phyloP scores from a whole-genome alignment of 2,888 invertebrate species.

The Sacculina carcini region DNA sequence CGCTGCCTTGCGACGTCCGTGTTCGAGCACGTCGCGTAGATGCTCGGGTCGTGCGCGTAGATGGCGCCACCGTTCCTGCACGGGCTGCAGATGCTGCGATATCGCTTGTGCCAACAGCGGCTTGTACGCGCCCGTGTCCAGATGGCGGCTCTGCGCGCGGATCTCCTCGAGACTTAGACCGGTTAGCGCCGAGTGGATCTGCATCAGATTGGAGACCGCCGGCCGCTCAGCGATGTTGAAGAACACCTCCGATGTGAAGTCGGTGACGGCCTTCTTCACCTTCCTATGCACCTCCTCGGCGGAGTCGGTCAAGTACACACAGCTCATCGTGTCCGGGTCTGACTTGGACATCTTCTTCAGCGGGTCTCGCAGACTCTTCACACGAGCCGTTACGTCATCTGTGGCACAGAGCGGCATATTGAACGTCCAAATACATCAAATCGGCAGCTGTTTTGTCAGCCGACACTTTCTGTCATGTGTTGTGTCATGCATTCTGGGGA shows the following conservation, averaged over 20 bases:
- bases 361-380: constrained; percentile 64
- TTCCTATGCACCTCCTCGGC: constrained; percentile 39
- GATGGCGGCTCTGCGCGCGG: constrained; percentile 31
- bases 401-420: not conserved
- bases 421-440: constrained; percentile 7
- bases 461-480: no score
- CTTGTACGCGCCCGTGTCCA: constrained; percentile 59
- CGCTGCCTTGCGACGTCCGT: constrained; percentile 36
- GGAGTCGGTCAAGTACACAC: constrained; percentile 51
- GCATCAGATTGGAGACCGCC: constrained; percentile 68
- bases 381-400: constrained; percentile 17
- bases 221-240: constrained; percentile 51
- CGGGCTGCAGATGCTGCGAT: constrained; percentile 38
- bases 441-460: no score
- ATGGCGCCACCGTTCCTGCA: constrained; percentile 30
- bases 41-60: constrained; percentile 33
- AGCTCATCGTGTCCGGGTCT: constrained; percentile 42
- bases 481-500: no score
- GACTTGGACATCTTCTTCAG: constrained; percentile 95
- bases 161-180: constrained; percentile 38
- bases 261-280: constrained; percentile 68
- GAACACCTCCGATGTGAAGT: constrained; percentile 53
- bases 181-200: constrained; percentile 47
- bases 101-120: constrained; percentile 40
- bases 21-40: constrained; percentile 32